Conservation (phyloP, 2,888 invertebrate species). For the Ophion ventricosus region DNA sequence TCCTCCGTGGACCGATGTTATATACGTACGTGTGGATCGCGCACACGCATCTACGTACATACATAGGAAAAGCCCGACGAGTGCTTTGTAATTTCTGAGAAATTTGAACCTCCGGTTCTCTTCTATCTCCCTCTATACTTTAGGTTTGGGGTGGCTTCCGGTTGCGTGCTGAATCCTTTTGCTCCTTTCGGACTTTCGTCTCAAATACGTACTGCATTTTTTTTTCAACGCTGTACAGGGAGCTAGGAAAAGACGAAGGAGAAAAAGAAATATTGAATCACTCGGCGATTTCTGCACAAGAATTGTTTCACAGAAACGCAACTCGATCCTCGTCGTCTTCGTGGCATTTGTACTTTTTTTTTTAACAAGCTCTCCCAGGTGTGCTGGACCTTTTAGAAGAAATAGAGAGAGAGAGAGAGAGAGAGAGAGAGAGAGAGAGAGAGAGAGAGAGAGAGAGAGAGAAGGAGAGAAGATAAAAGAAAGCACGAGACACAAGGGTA, state of each 20-base stretch:
- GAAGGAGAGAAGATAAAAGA: too few species aligned
- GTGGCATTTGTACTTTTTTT: neutral
- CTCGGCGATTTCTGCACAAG: neutral
- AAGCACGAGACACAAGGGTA: neutral
- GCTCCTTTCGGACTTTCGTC: constrained; percentile 7
- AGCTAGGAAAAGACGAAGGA: neutral
- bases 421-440: too few species aligned
- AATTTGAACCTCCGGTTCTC: constrained; percentile 54
- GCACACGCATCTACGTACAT: neutral
- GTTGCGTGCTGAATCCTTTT: constrained; percentile 7
- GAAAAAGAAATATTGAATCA: constrained; percentile 6
- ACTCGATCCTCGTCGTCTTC: constrained; percentile 15
- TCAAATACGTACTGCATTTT: constrained; percentile 1
- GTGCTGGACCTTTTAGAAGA: neutral
- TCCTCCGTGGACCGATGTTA: neutral
- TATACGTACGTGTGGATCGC: neutral
- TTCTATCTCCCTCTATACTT: neutral
- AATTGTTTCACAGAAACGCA: neutral
- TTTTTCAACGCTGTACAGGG: neutral
- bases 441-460: too few species aligned
- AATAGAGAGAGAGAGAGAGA: too few species aligned
- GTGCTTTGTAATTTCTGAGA: constrained; percentile 58
- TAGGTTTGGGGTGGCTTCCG: neutral
- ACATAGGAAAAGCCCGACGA: constrained; percentile 10
- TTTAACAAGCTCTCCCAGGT: neutral